Conservation (phyloP, 1,140 invertebrate genomes). For the Aporrectodea caliginosa region DNA sequence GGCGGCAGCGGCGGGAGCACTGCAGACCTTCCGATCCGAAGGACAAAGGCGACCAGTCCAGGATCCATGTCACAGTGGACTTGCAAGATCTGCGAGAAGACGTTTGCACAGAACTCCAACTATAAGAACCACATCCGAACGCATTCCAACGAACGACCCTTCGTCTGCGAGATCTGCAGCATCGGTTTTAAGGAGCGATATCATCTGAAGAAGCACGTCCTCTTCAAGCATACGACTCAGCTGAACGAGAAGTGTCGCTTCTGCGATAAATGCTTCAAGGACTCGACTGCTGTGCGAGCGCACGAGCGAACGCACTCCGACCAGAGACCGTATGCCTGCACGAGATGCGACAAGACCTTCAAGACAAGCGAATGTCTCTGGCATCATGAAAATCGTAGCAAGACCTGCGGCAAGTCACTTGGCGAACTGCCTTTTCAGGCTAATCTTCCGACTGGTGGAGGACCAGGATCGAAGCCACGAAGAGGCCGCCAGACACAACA, state of each 20-base stretch:
- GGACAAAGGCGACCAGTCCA: background rate
- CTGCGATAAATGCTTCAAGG: slow-evolving; percentile 24
- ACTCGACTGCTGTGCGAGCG: slow-evolving; percentile 19
- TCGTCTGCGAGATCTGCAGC: slow-evolving; percentile 20
- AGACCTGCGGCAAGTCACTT: slow-evolving; percentile 15
- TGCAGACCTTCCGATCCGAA: background rate
- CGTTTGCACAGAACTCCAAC: slow-evolving; percentile 25
- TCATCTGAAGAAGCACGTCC: slow-evolving; percentile 22
- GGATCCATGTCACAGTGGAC: slow-evolving; percentile 1
- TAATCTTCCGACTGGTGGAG: background rate
- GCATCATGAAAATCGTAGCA: slow-evolving; percentile 23
- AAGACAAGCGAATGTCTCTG: slow-evolving; percentile 25
- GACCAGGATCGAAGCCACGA: too few species aligned
- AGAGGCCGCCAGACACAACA: background rate
- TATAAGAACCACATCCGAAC: slow-evolving; percentile 25
- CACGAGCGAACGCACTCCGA: slow-evolving; percentile 21
- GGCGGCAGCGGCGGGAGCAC: background rate
- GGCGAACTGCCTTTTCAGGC: background rate
- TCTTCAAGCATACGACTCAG: slow-evolving; percentile 18
- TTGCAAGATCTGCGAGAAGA: slow-evolving; percentile 20
- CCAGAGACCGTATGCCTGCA: slow-evolving; percentile 16
- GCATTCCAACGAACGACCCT: slow-evolving; percentile 22
- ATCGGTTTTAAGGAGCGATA: slow-evolving; percentile 25
- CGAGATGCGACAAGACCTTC: slow-evolving; percentile 15
- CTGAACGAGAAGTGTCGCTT: slow-evolving; percentile 20